Conservation (phyloP, 37 sponge, comb jelly and placozoan species). For the Mnemiopsis leidyi region DNA sequence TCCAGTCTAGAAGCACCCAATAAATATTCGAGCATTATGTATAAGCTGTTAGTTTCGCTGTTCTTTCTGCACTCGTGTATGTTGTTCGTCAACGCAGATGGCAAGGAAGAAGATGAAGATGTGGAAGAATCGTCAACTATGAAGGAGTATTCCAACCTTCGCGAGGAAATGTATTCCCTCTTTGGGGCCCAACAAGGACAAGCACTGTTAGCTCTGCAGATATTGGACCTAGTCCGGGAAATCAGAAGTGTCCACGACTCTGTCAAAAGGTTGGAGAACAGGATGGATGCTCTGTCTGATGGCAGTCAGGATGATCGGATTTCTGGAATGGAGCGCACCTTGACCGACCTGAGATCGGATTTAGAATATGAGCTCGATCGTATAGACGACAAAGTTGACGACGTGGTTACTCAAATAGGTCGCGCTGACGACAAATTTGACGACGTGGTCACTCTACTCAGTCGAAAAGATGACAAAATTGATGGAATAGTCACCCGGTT, state of each 20-base stretch:
- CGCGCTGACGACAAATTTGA: not conserved
- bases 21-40: too few species aligned
- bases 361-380: too few species aligned
- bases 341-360: too few species aligned
- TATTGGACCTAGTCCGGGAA: not conserved
- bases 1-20: too few species aligned
- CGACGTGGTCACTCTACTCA: not conserved
- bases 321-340: not conserved
- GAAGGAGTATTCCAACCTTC: not conserved
- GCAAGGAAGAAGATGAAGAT: too few species aligned
- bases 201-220: not conserved
- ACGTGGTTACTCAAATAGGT: not conserved
- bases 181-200: not conserved
- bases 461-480: too few species aligned
- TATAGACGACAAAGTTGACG: not conserved
- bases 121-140: too few species aligned
- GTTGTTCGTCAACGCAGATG: too few species aligned
- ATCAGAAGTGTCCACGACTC: not conserved
- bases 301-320: not conserved
- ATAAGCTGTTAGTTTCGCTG: too few species aligned
- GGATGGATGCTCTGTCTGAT: not conserved
- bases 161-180: not conserved
- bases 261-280: not conserved
- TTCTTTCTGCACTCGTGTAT: too few species aligned
- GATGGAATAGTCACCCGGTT: too few species aligned